Evolutionary conservation across 2,113 vertebrate species (phyloP).

Genomic region (Lepus americanus): DNA sequence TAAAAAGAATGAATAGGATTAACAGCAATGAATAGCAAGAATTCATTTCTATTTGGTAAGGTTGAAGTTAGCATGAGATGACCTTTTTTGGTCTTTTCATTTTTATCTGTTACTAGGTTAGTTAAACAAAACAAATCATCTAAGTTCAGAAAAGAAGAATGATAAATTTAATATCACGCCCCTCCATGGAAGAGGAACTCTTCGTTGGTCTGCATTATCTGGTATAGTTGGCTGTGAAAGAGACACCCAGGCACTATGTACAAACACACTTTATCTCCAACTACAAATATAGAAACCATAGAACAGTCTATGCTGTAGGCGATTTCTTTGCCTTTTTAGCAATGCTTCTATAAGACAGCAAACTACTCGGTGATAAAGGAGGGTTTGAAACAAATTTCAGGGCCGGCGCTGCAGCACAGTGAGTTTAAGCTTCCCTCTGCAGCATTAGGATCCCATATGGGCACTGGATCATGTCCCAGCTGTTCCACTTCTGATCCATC

Average conservation of each 20-base stretch:
- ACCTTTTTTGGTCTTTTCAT: conserved; percentile 70
- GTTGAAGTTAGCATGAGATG: conserved; percentile 19
- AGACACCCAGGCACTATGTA: conserved; percentile 35
- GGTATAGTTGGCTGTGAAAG: background rate
- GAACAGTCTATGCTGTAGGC: background rate
- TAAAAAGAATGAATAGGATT: conserved; percentile 65
- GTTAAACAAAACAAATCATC: conserved; percentile 71
- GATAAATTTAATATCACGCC: conserved; percentile 26
- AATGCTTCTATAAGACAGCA: conserved; percentile 67
- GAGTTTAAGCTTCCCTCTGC: too few relatives aligned
- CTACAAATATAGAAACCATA: conserved; percentile 72
- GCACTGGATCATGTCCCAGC: too few relatives aligned
- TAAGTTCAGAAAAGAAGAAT: conserved; percentile 30
- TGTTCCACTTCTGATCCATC: too few relatives aligned
- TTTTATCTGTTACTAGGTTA: conserved; percentile 75
- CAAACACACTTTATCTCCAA: conserved; percentile 64
- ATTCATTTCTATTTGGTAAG: conserved; percentile 64
- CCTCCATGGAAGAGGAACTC: background rate
- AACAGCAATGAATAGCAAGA: conserved; percentile 61
- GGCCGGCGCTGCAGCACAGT: too few relatives aligned
- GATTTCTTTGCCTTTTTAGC: conserved; percentile 66
- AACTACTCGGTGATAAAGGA: conserved; percentile 65
- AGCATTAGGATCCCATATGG: too few relatives aligned
- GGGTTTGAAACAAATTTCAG: background rate
- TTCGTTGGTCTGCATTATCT: background rate